phyloP scores from a whole-genome alignment of 2,113 vertebrate species.

The Daubentonia madagascariensis region DNA sequence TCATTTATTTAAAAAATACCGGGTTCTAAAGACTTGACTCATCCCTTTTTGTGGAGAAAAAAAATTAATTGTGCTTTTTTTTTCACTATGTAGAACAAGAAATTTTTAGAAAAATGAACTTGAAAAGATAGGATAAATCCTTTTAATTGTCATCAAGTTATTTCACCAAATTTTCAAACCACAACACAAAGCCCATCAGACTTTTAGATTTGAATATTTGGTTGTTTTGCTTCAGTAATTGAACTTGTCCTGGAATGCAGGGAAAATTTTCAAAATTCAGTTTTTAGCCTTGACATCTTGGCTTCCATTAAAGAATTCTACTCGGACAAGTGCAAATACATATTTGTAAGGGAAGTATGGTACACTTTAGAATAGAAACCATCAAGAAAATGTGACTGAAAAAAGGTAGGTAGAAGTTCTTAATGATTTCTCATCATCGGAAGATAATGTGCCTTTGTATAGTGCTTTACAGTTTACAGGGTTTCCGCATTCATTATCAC shows the following conservation, averaged over 20 bases:
- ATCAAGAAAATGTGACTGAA: constrained; percentile 46
- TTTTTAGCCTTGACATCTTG: constrained; percentile 73
- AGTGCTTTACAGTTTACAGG: neutral
- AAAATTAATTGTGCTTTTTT: constrained; percentile 28
- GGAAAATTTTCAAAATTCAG: constrained; percentile 71
- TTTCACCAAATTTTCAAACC: constrained; percentile 70
- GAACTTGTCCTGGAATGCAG: constrained; percentile 68
- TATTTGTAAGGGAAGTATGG: constrained; percentile 27
- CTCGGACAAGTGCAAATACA: neutral
- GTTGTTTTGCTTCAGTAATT: constrained; percentile 71
- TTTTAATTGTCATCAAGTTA: constrained; percentile 72
- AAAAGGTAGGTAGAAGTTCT: neutral
- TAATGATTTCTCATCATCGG: neutral
- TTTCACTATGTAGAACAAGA: constrained; percentile 11
- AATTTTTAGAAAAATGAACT: constrained; percentile 38
- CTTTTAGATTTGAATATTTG: constrained; percentile 71
- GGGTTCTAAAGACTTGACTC: neutral
- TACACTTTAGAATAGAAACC: constrained; percentile 31
- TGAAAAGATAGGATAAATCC: constrained; percentile 43
- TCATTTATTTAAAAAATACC: constrained; percentile 25
- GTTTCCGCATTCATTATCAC: neutral
- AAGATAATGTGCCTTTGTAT: neutral
- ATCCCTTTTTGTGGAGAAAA: neutral
- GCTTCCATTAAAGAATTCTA: constrained; percentile 60
- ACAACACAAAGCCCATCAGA: constrained; percentile 55